Base-by-base conservation (phyloP, 2,888 invertebrate genomes). In the Xestobium rufovillosum region DNA sequence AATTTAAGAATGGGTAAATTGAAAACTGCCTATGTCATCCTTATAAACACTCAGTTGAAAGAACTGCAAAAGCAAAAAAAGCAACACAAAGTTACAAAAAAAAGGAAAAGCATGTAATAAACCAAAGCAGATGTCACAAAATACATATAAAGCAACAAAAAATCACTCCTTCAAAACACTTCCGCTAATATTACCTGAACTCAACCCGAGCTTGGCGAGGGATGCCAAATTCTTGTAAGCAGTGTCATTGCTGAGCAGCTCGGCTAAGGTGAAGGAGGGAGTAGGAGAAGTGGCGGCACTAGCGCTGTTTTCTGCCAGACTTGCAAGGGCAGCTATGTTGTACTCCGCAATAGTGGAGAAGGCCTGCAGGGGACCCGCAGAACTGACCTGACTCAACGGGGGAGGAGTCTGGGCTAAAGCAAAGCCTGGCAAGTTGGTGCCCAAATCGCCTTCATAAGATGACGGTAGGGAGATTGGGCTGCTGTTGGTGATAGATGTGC, bases 211-310 rank as follows among this genome's bases (percentile, higher is more conserved):
- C 65, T 91, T 91, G 40, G 89, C 89, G 41, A 92, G 75, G 15
- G 88, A 89, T 59, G 91, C 88, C 47, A 92, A 71, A 68, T 91
- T 92, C 65, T 86, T 87, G 52, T 87, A 80, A 8, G 89, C 87
- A 53, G 84, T 81, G 55, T 82, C 82, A 11, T 83, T 84, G 40
- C 79, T 76, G 38, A 88, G 72, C 38, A 88, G 68, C 60, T 89
- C 87, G 4, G 83, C 82, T 46, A 88, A 66, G 38, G 79, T 83
- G 50, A 87, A 84, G 47, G 78, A 73, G 43, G 70, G 72, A 8
- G 65, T 61, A 8, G 23, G 23, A 9, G 62, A 57, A 3, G 61
- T 50, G 25, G 61, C 56, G 32, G 59, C 53, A 43, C 61, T 63
- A 17, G 57, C 56, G 16, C 52, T 55, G n/a, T 77, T 82, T 59